phyloP scores from a whole-genome alignment of 2,113 vertebrate species.

The Hirundichthys speculiger region DNA sequence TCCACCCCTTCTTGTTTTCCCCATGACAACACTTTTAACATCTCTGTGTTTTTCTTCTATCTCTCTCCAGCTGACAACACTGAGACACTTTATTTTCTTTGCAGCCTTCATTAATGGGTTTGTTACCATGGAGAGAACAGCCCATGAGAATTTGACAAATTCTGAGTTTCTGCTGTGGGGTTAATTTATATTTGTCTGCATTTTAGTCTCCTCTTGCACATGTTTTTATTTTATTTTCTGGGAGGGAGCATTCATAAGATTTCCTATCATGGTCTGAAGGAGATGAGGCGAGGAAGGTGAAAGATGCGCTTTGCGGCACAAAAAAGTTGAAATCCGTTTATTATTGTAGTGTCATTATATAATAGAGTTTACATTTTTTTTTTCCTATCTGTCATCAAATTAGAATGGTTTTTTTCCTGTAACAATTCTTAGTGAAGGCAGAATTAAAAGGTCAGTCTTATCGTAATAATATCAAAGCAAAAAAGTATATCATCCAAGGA shows the following conservation, averaged over 20 bases:
- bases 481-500: no score
- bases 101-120: constrained; percentile 44
- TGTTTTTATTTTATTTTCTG: no score
- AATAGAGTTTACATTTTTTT: no score
- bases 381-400: no score
- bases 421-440: no score
- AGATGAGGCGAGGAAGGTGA: constrained; percentile 36
- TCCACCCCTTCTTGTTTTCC: neutral
- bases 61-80: neutral
- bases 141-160: constrained; percentile 37
- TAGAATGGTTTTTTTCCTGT: no score
- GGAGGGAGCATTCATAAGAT: neutral
- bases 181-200: no score
- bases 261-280: constrained; percentile 29
- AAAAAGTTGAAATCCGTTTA: neutral
- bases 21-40: constrained; percentile 29
- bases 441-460: no score
- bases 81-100: constrained; percentile 14
- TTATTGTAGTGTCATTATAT: no score
- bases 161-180: no score
- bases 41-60: constrained; percentile 15
- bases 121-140: constrained; percentile 54
- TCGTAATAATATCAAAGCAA: no score
- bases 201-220: no score
- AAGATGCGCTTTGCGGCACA: constrained; percentile 29